Conservation (phyloP, 2,113 vertebrate genomes). For the Rana temporaria region DNA sequence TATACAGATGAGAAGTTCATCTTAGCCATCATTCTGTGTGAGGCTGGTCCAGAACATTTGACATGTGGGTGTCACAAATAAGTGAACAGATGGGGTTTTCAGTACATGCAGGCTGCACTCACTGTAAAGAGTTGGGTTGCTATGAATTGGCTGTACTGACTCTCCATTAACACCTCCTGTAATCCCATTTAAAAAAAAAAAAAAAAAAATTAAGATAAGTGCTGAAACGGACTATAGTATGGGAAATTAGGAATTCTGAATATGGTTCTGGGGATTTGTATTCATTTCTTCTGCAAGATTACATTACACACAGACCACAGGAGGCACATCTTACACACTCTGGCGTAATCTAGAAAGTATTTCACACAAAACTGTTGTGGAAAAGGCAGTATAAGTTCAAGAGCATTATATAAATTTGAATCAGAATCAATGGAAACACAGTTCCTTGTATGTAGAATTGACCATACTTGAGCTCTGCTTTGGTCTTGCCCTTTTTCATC, state of each 20-base stretch:
- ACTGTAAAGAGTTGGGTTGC: background rate
- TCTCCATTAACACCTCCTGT: background rate
- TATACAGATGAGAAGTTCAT: background rate
- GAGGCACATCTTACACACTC: background rate
- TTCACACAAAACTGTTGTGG: constrained; percentile 1
- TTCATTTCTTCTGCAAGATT: constrained; percentile 13
- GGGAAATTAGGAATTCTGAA: constrained; percentile 37
- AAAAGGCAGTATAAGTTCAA: constrained; percentile 5
- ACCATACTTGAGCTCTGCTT: too few relatives aligned
- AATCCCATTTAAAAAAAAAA: background rate
- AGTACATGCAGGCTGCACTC: background rate
- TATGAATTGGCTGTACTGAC: background rate
- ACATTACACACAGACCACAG: constrained; percentile 1
- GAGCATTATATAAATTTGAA: background rate
- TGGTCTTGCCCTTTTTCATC: too few relatives aligned
- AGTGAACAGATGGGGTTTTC: constrained; percentile 13
- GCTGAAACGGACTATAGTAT: background rate
- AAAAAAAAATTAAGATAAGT: too few relatives aligned
- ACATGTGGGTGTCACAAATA: background rate
- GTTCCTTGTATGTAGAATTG: background rate
- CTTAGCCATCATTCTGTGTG: background rate
- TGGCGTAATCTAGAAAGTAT: constrained; percentile 25
- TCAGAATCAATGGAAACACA: background rate
- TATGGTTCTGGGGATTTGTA: constrained; percentile 22
- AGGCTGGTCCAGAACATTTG: background rate